A percentile compares a stretch with the other conserved stretches of the same genome.
phyloP scores from a whole-genome alignment of 1,140 invertebrate species.

The Branchinecta lynchi region DNA sequence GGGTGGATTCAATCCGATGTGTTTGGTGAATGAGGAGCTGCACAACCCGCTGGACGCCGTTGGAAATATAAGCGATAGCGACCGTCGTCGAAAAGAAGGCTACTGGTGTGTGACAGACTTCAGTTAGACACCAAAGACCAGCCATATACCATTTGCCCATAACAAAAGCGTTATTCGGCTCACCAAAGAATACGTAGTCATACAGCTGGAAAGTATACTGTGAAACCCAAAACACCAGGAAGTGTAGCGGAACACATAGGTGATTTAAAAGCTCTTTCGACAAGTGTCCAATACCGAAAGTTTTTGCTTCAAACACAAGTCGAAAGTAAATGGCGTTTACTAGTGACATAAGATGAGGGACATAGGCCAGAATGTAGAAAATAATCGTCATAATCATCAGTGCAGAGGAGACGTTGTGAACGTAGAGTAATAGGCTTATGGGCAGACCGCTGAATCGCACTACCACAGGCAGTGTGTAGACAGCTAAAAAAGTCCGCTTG shows the following conservation, averaged over 20 bases:
- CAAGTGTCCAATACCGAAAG: conserved; percentile 31
- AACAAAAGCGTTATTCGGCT: conserved; percentile 11
- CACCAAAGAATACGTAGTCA: conserved; percentile 21
- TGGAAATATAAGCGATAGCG: conserved; percentile 37
- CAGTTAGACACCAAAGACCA: conserved; percentile 33
- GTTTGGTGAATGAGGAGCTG: conserved; percentile 35
- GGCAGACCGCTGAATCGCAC: conserved; percentile 34
- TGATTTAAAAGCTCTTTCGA: conserved; percentile 31
- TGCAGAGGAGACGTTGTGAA: conserved; percentile 36
- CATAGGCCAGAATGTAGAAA: conserved; percentile 31
- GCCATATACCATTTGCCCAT: conserved; percentile 32
- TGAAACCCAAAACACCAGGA: conserved; percentile 36
- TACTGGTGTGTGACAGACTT: conserved; percentile 38
- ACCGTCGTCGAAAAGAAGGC: conserved; percentile 38
- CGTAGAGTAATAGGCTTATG: conserved; percentile 31
- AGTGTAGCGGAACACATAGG: conserved; percentile 34
- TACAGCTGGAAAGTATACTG: conserved; percentile 33
- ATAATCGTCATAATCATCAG: conserved; percentile 34
- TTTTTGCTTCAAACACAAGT: conserved; percentile 26
- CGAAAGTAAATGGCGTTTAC: conserved; percentile 29
- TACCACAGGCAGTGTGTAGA: conserved; percentile 36
- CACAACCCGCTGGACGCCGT: conserved; percentile 33
- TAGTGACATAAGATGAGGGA: conserved; percentile 32
- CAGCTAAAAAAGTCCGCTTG: conserved; percentile 30
- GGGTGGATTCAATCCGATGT: conserved; percentile 28